These are phyloP conservation scores for Pelodiscus sinensis DNA, from an alignment of 2,113 vertebrate species.

Conservation along the genomic window DNA sequence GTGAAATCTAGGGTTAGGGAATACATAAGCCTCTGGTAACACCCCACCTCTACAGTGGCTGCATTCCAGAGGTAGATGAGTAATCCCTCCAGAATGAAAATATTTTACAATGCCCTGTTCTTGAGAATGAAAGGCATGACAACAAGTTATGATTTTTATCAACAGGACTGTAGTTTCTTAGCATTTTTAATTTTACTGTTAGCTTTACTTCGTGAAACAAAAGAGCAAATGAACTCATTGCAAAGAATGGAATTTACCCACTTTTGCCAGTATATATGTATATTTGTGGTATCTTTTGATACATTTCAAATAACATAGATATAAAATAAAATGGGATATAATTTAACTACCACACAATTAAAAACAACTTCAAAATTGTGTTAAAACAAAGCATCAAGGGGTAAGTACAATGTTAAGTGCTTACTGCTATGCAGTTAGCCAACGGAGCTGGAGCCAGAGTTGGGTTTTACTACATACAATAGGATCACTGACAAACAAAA, in stretches of 20 bases:
- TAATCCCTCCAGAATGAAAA: neutral
- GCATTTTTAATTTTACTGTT: neutral
- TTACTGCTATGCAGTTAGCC: neutral
- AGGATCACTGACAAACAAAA: neutral
- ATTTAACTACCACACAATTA: neutral
- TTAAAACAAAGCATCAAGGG: constrained; percentile 2
- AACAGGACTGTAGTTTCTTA: constrained; percentile 16
- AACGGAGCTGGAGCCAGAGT: neutral
- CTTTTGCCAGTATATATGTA: neutral
- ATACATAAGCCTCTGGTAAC: neutral
- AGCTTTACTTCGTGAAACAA: neutral
- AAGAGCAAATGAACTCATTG: neutral
- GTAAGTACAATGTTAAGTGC: neutral
- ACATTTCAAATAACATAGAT: neutral
- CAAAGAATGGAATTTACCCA: neutral
- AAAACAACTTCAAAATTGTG: too few relatives aligned
- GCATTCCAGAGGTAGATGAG: constrained; percentile 6
- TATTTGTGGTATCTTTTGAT: neutral
- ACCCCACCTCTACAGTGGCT: neutral
- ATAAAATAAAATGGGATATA: neutral
- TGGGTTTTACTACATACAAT: neutral
- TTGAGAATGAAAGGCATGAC: neutral
- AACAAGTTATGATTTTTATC: neutral
- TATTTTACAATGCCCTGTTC: neutral
- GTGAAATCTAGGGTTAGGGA: neutral